phyloP scores from a whole-genome alignment of 1,140 invertebrate species.

The Drosophila sulfurigaster region DNA sequence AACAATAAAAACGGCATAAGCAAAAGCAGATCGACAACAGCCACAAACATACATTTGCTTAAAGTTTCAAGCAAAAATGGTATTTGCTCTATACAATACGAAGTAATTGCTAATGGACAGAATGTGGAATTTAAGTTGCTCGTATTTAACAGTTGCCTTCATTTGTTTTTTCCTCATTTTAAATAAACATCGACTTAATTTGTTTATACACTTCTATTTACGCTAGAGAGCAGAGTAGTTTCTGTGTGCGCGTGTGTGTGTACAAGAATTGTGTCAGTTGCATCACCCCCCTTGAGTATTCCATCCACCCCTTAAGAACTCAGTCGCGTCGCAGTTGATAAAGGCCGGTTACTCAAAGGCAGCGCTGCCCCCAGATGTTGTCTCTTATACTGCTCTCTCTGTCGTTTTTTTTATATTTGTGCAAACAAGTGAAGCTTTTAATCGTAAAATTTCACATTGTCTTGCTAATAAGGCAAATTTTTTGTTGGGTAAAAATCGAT shows the following conservation, averaged over 20 bases:
- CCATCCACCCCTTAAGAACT: slow-evolving; percentile 29
- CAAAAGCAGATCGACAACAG: slow-evolving; percentile 45
- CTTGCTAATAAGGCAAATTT: slow-evolving; percentile 51
- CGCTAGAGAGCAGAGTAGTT: slow-evolving; percentile 21
- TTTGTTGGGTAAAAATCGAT: slow-evolving; percentile 44
- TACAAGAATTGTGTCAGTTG: slow-evolving; percentile 48
- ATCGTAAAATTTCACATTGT: slow-evolving; percentile 38
- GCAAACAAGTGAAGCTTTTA: slow-evolving; percentile 1
- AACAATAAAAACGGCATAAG: slow-evolving; percentile 54
- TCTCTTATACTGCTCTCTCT: slow-evolving; percentile 1
- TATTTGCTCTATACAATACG: slow-evolving; percentile 40
- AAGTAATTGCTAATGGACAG: slow-evolving; percentile 8
- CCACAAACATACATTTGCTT: neutral
- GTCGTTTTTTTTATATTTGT: slow-evolving; percentile 12
- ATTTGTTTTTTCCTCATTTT: slow-evolving; percentile 39
- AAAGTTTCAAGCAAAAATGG: slow-evolving; percentile 40
- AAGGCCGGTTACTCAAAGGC: slow-evolving; percentile 49
- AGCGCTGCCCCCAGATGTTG: slow-evolving; percentile 29
- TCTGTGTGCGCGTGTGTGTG: slow-evolving; percentile 9
- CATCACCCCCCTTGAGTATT: slow-evolving; percentile 16
- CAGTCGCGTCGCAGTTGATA: slow-evolving; percentile 32
- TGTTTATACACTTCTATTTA: slow-evolving; percentile 69
- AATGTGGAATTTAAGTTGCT: slow-evolving; percentile 37
- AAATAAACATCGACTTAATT: slow-evolving; percentile 74
- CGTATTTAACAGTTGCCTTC: slow-evolving; percentile 31